phyloP scores from a whole-genome alignment of 1,140 invertebrate genomes.

The Scaptomyza montana region DNA sequence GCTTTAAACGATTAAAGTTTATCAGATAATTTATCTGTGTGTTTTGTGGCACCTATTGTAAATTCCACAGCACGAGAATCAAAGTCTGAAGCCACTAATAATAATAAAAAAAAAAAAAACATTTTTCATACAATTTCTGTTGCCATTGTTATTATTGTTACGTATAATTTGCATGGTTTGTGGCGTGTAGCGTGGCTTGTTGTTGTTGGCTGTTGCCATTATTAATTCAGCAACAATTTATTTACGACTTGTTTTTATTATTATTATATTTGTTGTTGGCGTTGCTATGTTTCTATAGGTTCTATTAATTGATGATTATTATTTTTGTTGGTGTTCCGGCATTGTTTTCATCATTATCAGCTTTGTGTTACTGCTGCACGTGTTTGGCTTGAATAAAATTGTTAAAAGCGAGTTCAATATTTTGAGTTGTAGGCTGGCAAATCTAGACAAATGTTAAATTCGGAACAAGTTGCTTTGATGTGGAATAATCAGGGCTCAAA shows the following conservation, averaged over 20 bases:
- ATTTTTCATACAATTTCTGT: slow-evolving; percentile 39
- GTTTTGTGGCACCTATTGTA: slow-evolving; percentile 47
- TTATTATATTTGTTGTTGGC: slow-evolving; percentile 11
- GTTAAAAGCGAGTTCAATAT: slow-evolving; percentile 23
- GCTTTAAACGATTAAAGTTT: slow-evolving; percentile 63
- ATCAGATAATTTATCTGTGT: slow-evolving; percentile 43
- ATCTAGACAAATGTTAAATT: slow-evolving; percentile 21
- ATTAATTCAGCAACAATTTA: slow-evolving; percentile 61
- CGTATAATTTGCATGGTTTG: slow-evolving; percentile 49
- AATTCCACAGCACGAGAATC: slow-evolving; percentile 16
- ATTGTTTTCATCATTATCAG: slow-evolving; percentile 9
- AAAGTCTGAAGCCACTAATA: slow-evolving; percentile 18
- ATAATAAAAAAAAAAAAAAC: slow-evolving; percentile 21
- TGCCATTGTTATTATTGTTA: slow-evolving; percentile 34
- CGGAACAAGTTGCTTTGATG: slow-evolving; percentile 36
- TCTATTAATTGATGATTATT: slow-evolving; percentile 66
- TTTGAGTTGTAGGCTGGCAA: slow-evolving; percentile 35
- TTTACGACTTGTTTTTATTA: slow-evolving; percentile 47
- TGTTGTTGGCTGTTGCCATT: slow-evolving; percentile 39
- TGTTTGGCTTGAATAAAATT: slow-evolving; percentile 42
- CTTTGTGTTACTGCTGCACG: slow-evolving; percentile 36
- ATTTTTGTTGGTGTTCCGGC: slow-evolving; percentile 62
- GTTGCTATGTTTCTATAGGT: slow-evolving; percentile 15
- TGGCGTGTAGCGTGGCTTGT: slow-evolving; percentile 11
- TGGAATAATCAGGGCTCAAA: slow-evolving; percentile 20